A percentile compares a stretch with the other conserved stretches of the same genome.
These are phyloP conservation scores for Phenganax stokvisi DNA, from an alignment of 92 coral and sea anemone genomes.

Conservation along the genomic window DNA sequence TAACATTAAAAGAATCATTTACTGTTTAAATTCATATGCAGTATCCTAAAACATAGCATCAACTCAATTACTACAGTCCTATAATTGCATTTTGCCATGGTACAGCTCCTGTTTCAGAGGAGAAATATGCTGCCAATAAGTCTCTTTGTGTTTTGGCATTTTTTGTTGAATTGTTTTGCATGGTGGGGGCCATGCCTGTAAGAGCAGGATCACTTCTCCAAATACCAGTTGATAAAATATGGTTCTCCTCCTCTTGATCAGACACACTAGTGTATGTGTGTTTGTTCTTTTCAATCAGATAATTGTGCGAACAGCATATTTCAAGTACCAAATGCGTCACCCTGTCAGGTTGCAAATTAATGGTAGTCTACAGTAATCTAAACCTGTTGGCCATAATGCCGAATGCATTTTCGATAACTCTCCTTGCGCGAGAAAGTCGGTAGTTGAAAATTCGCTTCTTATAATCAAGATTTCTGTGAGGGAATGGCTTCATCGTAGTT, in stretches of 20 bases:
- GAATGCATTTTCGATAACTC: neutral
- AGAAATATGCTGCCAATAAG: neutral
- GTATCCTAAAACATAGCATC: too few relatives aligned
- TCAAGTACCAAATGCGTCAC: neutral
- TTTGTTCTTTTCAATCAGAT: constrained; percentile 8
- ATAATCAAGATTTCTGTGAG: constrained; percentile 15
- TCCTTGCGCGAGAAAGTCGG: neutral
- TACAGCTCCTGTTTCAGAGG: neutral
- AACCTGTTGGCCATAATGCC: neutral
- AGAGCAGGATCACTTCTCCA: too few relatives aligned
- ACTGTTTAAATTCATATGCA: too few relatives aligned
- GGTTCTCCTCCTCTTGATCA: too few relatives aligned
- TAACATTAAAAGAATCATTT: too few relatives aligned
- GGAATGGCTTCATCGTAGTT: constrained; percentile 30
- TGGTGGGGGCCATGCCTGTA: too few relatives aligned
- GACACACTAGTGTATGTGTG: too few relatives aligned
- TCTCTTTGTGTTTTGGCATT: neutral
- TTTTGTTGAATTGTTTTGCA: neutral
- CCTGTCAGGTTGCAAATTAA: neutral
- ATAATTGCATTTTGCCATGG: neutral
- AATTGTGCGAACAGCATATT: neutral
- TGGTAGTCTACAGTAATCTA: neutral
- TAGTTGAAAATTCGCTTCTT: constrained; percentile 31
- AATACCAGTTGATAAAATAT: too few relatives aligned
- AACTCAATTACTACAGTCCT: too few relatives aligned